Evolutionary conservation across 2,888 invertebrate species (phyloP), one percentile per base, ranked within the genome.

Genomic region (Caradrina clavipalpis): DNA sequence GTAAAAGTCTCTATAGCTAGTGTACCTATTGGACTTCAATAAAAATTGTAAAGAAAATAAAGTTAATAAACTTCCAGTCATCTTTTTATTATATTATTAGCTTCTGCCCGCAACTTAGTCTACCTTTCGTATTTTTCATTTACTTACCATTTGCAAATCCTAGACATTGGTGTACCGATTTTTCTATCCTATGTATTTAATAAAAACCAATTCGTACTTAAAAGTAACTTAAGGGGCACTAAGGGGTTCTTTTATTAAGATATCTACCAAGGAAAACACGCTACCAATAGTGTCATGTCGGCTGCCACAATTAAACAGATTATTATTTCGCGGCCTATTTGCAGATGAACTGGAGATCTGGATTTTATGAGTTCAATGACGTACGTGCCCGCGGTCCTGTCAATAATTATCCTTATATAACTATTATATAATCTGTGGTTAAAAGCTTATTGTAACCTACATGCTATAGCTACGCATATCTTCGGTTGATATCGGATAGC

Each of bases 291-390:
- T 19, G 10, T 31, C n/a, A 39, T 22, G 21, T 31, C 69, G 15
- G 8, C 22, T 26, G 57, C 35, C 42, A 71, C 39, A 58, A 17
- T 42, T 42, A 55, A 50, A n/a, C 17, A 53, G 39, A 59, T 56
- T 51, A 55, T 63, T 42, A 31, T 42, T 56, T 45, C 56, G 10
- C 51, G 69, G 76, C 80, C 76, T 60, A 76, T 69, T 69, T 80
- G 15, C 31, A 35, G 26, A 56, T 54, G 45, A 68, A 69, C 55
- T 39, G 19, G 2, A 10, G 55, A 26, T 80, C 62, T 80, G 19
- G 77, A 77, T 80, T n/a, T n/a, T n/a, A n/a, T n/a, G n/a, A n/a
- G n/a, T n/a, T 65, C 58, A 31, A 50, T 53, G 64, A 65, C 80
- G 56, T 45, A 65, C 80, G 56, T 39, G 63, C 70, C 71, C 65